Percentiles rank a stretch among this genome's conserved stretches.
phyloP scores from a whole-genome alignment of 1,140 invertebrate genomes.

The Harpegnathos saltator region DNA sequence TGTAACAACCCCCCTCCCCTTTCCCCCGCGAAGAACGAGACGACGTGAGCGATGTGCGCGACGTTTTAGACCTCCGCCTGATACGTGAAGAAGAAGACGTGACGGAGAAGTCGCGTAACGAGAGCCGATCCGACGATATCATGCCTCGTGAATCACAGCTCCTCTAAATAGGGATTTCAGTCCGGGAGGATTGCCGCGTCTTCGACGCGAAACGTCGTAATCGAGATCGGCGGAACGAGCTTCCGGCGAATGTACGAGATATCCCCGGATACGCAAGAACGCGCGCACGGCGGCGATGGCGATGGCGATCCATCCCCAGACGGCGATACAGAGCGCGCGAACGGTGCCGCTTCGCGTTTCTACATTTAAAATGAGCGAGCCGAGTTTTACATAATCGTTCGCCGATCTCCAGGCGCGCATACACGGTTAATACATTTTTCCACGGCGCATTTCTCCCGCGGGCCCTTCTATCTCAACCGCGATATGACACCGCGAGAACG shows the following conservation, averaged over 20 bases:
- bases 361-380: conserved; percentile 72
- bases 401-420: conserved; percentile 66
- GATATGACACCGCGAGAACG: conserved; percentile 49
- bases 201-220: conserved; percentile 12
- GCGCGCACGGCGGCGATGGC: background rate
- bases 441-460: conserved; percentile 38
- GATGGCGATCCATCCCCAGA: conserved; percentile 58
- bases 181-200: conserved; percentile 7
- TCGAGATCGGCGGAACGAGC: conserved; percentile 38
- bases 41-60: too few species aligned
- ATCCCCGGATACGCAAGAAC: background rate
- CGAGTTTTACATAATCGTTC: conserved; percentile 71
- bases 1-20: too few species aligned
- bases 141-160: background rate
- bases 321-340: conserved; percentile 40
- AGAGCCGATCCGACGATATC: background rate
- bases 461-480: conserved; percentile 35
- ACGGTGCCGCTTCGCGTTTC: conserved; percentile 65
- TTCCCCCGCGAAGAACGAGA: too few species aligned
- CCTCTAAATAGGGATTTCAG: conserved; percentile 25
- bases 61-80: too few species aligned
- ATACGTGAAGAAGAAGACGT: background rate
- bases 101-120: background rate
- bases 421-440: conserved; percentile 64
- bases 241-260: conserved; percentile 33